A percentile compares a stretch with the other conserved stretches of the same genome.
Conservation (phyloP, 2,888 invertebrate genomes). For the Lissocephala sabroskyi region DNA sequence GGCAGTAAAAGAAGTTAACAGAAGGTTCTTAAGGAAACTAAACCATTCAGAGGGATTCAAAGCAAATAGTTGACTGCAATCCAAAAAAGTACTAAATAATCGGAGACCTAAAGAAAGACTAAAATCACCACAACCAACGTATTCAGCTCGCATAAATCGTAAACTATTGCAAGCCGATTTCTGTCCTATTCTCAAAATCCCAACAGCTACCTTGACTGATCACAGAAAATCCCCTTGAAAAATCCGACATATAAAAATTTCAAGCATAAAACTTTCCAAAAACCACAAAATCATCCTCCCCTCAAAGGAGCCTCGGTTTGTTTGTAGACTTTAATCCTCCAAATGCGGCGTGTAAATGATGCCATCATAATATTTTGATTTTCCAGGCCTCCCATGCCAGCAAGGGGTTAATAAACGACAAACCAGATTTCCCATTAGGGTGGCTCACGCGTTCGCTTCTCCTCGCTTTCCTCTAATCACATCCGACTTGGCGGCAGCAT, state of each 20-base stretch:
- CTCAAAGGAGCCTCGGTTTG: not conserved
- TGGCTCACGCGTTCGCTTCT: not conserved
- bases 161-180: too few relatives aligned
- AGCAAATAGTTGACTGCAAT: too few relatives aligned
- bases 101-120: too few relatives aligned
- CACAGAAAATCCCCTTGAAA: conserved; percentile 3
- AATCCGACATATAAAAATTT: too few relatives aligned
- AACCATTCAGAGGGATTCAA: too few relatives aligned
- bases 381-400: conserved; percentile 20
- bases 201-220: not conserved
- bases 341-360: conserved; percentile 67
- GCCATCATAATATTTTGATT: conserved; percentile 69
- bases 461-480: conserved; percentile 36
- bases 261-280: conserved; percentile 36
- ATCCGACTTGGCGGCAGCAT: conserved; percentile 59
- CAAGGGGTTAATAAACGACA: conserved; percentile 63
- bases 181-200: too few relatives aligned
- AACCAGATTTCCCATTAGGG: conserved; percentile 33
- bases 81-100: too few relatives aligned
- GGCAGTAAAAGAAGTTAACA: too few relatives aligned
- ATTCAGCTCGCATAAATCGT: too few relatives aligned
- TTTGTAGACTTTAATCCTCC: conserved; percentile 46
- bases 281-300: too few relatives aligned
- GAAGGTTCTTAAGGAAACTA: too few relatives aligned
- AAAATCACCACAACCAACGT: too few relatives aligned